A percentile compares a stretch with the other conserved stretches of the same genome.
phyloP scores from a whole-genome alignment of 2,113 vertebrate species.

The Dendropsophus ebraccatus region DNA sequence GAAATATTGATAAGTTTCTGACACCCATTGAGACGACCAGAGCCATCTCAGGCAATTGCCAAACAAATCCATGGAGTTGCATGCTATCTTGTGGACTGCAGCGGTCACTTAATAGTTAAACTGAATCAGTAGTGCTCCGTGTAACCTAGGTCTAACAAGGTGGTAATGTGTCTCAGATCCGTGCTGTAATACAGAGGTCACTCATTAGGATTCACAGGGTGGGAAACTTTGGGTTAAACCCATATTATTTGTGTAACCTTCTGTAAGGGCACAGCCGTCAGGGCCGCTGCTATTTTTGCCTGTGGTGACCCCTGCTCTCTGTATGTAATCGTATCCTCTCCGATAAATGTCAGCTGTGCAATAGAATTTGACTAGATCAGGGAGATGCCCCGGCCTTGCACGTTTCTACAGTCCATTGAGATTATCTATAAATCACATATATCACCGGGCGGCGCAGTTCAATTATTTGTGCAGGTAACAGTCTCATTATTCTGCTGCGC shows the following conservation, averaged over 20 bases:
- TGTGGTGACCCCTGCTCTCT: slow-evolving; percentile 72
- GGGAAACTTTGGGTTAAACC: slow-evolving; percentile 40
- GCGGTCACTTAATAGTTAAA: too few relatives aligned
- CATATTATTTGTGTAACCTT: slow-evolving; percentile 73
- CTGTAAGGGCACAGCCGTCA: slow-evolving; percentile 70
- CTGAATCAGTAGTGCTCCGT: too few relatives aligned
- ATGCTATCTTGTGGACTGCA: too few relatives aligned
- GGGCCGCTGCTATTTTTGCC: slow-evolving; percentile 81
- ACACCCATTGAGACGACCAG: too few relatives aligned
- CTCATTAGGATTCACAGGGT: slow-evolving; percentile 9
- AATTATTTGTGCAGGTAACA: not conserved
- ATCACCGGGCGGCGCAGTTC: not conserved
- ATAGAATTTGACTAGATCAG: slow-evolving; percentile 63
- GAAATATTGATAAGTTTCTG: too few relatives aligned
- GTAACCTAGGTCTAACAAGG: not conserved
- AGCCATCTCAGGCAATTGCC: too few relatives aligned
- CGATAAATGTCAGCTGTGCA: slow-evolving; percentile 82
- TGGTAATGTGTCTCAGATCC: not conserved
- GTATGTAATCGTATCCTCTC: slow-evolving; percentile 80
- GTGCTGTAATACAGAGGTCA: not conserved
- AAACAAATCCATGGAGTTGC: too few relatives aligned
- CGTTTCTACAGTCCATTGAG: slow-evolving; percentile 43
- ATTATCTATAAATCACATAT: not conserved
- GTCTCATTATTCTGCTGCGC: not conserved
- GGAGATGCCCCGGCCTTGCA: slow-evolving; percentile 55